phyloP scores from a whole-genome alignment of 2,113 vertebrate genomes.

The Oreochromis spilurus region DNA sequence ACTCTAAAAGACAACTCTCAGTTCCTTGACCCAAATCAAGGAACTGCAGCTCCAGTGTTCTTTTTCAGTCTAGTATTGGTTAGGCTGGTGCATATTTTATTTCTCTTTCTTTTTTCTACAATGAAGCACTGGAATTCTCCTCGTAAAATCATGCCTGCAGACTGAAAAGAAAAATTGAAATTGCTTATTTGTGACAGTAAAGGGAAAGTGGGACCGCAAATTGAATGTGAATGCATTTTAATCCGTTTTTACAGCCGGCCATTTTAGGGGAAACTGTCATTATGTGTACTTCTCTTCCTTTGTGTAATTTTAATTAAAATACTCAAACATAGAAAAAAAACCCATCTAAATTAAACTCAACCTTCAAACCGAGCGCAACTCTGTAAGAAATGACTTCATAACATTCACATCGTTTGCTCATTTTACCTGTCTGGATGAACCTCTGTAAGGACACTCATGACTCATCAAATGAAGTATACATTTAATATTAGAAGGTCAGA shows the following conservation, averaged over 20 bases:
- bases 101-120: neutral
- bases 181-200: neutral
- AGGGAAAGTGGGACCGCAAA: neutral
- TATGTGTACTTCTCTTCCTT: neutral
- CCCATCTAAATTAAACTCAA: neutral
- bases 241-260: neutral
- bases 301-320: neutral
- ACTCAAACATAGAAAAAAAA: neutral
- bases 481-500: neutral
- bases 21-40: neutral
- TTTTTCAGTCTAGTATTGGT: neutral
- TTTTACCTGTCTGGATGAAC: neutral
- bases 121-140: neutral
- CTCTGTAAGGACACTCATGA: neutral
- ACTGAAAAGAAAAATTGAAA: neutral
- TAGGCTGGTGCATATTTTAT: neutral
- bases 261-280: neutral
- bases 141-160: neutral
- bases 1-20: neutral
- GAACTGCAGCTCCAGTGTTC: neutral
- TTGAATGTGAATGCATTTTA: neutral
- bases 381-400: neutral
- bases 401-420: neutral
- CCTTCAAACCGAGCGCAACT: neutral
- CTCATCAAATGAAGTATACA: neutral